These are phyloP conservation scores for Porites australiensis DNA, from an alignment of 64 coral and sea anemone genomes.

Conservation along the genomic window DNA sequence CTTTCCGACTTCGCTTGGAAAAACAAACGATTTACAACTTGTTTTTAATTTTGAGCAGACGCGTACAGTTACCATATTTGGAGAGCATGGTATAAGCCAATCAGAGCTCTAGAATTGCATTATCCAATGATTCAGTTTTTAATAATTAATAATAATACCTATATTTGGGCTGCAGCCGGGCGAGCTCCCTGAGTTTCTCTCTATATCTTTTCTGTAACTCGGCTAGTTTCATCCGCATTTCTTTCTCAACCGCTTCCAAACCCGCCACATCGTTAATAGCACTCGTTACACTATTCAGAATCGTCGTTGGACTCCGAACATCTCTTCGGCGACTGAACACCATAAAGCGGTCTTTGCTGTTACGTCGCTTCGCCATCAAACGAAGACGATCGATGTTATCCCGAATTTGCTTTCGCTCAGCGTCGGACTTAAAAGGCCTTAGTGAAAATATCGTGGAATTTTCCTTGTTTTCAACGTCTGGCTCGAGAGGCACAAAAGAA, in stretches of 20 bases:
- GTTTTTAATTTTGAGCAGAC: no score
- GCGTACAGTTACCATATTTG: no score
- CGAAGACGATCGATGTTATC: conserved; percentile 89
- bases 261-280: conserved; percentile 83
- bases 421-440: conserved; percentile 68
- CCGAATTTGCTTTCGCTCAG: conserved; percentile 83
- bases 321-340: conserved; percentile 75
- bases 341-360: conserved; percentile 81
- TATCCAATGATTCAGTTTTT: no score
- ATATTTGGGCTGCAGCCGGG: conserved; percentile 92
- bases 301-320: conserved; percentile 79
- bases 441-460: conserved; percentile 74
- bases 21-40: no score
- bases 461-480: conserved; percentile 72
- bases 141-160: conserved; percentile 64
- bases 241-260: conserved; percentile 81
- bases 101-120: no score
- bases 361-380: conserved; percentile 79
- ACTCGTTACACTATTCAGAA: conserved; percentile 81
- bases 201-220: conserved; percentile 95
- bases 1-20: no score
- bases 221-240: conserved; percentile 89
- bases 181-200: conserved; percentile 87
- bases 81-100: no score
- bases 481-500: conserved; percentile 42